Evolutionary conservation across 2,888 invertebrate genomes (phyloP).

Genomic region (Notodonta ziczac): DNA sequence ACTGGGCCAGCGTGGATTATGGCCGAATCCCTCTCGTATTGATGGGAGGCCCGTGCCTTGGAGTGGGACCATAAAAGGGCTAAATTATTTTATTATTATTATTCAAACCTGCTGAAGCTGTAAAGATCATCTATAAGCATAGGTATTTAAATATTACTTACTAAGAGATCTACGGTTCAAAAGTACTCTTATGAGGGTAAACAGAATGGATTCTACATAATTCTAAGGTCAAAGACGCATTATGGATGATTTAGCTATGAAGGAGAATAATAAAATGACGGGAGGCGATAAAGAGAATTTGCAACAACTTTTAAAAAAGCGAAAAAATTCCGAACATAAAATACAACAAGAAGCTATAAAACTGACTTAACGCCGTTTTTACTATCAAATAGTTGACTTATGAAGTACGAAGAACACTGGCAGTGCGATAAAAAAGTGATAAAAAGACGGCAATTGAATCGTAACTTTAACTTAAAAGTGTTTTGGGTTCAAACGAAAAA

Average conservation of each 20-base stretch:
- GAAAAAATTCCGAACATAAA: conserved; percentile 3
- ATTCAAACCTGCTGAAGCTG: no score
- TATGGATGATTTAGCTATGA: neutral
- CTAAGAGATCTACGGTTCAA: no score
- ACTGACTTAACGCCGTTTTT: conserved; percentile 4
- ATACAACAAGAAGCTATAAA: conserved; percentile 2
- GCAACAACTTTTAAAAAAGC: conserved; percentile 1
- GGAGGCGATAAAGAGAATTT: neutral
- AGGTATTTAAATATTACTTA: no score
- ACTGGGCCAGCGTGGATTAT: no score
- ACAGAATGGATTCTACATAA: neutral
- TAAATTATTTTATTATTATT: no score
- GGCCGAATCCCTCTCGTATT: no score
- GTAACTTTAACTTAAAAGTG: neutral
- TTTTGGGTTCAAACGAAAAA: no score
- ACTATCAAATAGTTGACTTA: conserved; percentile 7
- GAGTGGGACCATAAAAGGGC: no score
- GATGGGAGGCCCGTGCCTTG: no score
- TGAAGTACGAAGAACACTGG: neutral
- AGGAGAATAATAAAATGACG: conserved; percentile 9
- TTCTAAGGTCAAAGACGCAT: neutral
- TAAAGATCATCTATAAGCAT: no score
- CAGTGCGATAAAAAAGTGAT: neutral
- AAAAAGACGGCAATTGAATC: neutral
- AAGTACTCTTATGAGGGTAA: neutral